Conservation (phyloP, 2,797 vertebrate genomes). For the Steatocranus sp. region DNA sequence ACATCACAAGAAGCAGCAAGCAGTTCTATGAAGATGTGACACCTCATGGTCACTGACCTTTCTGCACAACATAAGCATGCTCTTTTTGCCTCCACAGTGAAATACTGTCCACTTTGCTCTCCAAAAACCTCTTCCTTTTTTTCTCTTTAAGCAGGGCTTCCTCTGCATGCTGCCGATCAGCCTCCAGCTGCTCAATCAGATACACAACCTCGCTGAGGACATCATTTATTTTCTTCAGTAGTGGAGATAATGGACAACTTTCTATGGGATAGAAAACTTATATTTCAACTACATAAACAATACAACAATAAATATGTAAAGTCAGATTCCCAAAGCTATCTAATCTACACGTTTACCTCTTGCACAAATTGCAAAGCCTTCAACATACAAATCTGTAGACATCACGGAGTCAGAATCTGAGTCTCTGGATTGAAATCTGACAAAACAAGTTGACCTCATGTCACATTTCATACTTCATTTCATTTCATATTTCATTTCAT, state of each 20-base stretch:
- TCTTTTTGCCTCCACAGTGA: conserved; percentile 79
- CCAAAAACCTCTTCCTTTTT: conserved; percentile 62
- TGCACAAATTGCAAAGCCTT: conserved; percentile 61
- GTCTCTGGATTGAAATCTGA: conserved; percentile 53
- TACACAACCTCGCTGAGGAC: conserved; percentile 78
- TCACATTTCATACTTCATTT: not conserved
- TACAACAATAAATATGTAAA: not conserved
- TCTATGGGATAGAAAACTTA: conserved; percentile 44
- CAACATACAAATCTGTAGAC: conserved; percentile 57
- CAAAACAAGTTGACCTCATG: not conserved
- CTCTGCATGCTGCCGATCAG: conserved; percentile 79
- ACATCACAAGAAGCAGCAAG: not conserved
- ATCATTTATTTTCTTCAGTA: conserved; percentile 75
- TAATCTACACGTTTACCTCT: conserved; percentile 48
- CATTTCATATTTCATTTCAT: not conserved
- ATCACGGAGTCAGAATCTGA: conserved; percentile 33
- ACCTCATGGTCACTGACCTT: conserved; percentile 62
- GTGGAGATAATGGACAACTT: conserved; percentile 50
- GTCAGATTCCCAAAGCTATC: not conserved
- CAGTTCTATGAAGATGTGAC: not conserved
- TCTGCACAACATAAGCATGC: conserved; percentile 74
- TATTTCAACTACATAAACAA: not conserved
- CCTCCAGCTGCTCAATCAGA: conserved; percentile 83
- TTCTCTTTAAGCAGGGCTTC: conserved; percentile 77
- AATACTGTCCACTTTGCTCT: conserved; percentile 69